Evolutionary conservation across 2,113 vertebrate species (phyloP), one percentile per base, ranked within the genome.

Genomic region (Tragelaphus buxtoni): DNA sequence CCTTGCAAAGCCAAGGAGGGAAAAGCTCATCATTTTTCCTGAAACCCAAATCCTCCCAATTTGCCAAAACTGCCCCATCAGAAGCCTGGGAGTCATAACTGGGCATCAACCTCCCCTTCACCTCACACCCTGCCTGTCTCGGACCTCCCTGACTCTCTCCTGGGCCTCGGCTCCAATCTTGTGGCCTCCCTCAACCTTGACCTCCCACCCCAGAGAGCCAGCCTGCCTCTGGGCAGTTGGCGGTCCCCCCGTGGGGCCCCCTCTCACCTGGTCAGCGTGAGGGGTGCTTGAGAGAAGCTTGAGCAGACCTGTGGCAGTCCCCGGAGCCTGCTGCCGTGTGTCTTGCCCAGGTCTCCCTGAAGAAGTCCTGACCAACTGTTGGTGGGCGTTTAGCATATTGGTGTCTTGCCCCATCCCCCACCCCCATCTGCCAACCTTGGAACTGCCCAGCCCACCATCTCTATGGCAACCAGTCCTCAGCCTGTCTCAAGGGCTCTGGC

Each of bases 301-400:
- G 76, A 98, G 79, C 7, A 98, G 95, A 51, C 90, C 90, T 0
- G 83, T 20, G 2, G 55, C n/a, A 0, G 47, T 83, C 35, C n/a
- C 92, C 7, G 95, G 80, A 32, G 53, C 35, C 95, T 79, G 89
- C 22, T 63, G 35, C 26, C 11, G 3, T 1, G 32, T 14, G n/a
- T 94, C 94, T 13, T 74, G 96, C 5, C 77, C 96, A 17, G 85
- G 51, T 69, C 77, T 93, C 30, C 53, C 26, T 0, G 61, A 42
- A 0, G 85, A 45, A 39, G 87, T 55, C 89, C 81, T 88, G 28
- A 80, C 69, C 63, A 91, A 85, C 95, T 84, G 95, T 53, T 95
- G 97, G 42, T 97, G 88, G 69, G 97, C 14, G 49, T 87, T 96
- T 83, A 91, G 86, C 97, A 97, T 98, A 91, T 72, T 47, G 82